phyloP scores from a whole-genome alignment of 2,797 vertebrate genomes.

The Xenops minutus region DNA sequence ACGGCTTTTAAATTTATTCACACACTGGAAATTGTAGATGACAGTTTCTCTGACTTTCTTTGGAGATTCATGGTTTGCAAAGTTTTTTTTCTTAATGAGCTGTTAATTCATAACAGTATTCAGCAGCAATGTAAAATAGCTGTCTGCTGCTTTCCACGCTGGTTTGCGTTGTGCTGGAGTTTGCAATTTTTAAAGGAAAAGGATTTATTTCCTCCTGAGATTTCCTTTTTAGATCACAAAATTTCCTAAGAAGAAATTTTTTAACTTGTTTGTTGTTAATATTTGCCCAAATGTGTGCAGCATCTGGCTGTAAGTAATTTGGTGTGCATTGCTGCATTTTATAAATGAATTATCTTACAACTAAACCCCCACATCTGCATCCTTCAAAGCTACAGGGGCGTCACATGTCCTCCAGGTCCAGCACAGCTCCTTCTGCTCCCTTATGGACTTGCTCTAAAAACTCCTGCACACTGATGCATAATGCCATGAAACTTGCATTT shows the following conservation, averaged over 20 bases:
- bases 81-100: constrained; percentile 66
- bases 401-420: background rate
- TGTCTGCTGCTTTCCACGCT: constrained; percentile 26
- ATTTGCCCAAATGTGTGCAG: background rate
- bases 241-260: background rate
- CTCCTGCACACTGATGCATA: too few relatives aligned
- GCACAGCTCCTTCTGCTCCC: background rate
- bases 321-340: background rate
- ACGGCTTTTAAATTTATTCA: constrained; percentile 65
- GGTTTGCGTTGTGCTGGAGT: constrained; percentile 23
- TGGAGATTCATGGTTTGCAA: constrained; percentile 59
- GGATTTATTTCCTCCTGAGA: constrained; percentile 36
- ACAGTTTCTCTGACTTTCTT: constrained; percentile 43
- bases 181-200: background rate
- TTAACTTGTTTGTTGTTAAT: background rate
- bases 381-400: background rate
- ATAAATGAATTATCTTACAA: background rate
- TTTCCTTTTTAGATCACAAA: constrained; percentile 1
- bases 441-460: background rate
- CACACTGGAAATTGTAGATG: constrained; percentile 57
- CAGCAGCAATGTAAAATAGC: constrained; percentile 34
- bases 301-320: background rate
- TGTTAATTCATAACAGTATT: constrained; percentile 72
- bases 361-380: background rate
- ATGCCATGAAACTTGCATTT: background rate